Evolutionary conservation across 2,113 vertebrate species (phyloP).

Genomic region (Chionomys nivalis): DNA sequence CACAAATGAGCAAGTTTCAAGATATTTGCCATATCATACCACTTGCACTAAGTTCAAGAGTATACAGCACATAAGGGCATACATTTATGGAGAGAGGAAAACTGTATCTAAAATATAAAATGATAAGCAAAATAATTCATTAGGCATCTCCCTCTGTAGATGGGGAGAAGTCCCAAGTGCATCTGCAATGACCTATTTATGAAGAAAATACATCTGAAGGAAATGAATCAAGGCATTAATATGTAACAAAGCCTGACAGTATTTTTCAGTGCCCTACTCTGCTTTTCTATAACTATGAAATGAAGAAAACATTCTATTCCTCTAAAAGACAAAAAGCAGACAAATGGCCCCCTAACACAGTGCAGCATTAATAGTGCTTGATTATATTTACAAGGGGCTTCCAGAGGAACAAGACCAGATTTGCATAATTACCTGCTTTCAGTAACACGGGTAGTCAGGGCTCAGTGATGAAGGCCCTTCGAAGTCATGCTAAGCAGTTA

Average conservation of each 20-base stretch:
- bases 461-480: slow-evolving; percentile 52
- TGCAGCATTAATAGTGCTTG: slow-evolving; percentile 29
- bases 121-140: neutral
- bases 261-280: neutral
- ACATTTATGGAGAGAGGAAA: neutral
- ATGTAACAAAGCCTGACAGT: neutral
- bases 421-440: slow-evolving; percentile 55
- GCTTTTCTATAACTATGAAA: slow-evolving; percentile 30
- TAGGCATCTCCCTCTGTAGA: neutral
- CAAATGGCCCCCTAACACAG: neutral
- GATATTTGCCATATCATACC: neutral
- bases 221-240: slow-evolving; percentile 28
- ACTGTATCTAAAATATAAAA: neutral
- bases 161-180: neutral
- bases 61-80: neutral
- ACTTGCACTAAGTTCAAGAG: neutral
- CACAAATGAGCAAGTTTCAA: neutral
- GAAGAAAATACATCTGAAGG: slow-evolving; percentile 26
- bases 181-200: neutral
- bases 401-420: slow-evolving; percentile 58
- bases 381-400: slow-evolving; percentile 52
- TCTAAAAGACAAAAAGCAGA: slow-evolving; percentile 9
- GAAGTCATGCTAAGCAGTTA: slow-evolving; percentile 29
- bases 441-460: slow-evolving; percentile 49
- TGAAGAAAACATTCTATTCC: neutral